These are phyloP conservation scores for Danaus chrysippus DNA, from an alignment of 2,888 invertebrate genomes.

Conservation along the genomic window DNA sequence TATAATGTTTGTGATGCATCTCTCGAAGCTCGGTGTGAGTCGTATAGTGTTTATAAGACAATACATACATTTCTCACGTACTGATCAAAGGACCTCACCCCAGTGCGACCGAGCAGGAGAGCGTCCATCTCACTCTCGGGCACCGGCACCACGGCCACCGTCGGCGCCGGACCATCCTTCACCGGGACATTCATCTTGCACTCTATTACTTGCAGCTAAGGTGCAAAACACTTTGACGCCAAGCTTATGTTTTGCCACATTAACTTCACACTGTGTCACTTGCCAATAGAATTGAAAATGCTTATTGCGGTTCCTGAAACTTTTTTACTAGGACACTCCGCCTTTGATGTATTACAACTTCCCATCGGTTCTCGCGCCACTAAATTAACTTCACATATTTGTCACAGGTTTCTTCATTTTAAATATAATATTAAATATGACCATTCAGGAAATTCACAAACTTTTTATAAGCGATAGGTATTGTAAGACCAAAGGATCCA, in stretches of 20 bases:
- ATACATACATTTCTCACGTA: constrained; percentile 78
- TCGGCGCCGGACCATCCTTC: constrained; percentile 71
- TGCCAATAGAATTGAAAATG: too few species aligned
- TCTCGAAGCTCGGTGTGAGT: constrained; percentile 24
- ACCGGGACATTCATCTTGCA: constrained; percentile 58
- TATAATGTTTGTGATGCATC: constrained; percentile 13
- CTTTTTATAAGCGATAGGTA: too few species aligned
- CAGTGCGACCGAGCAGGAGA: constrained; percentile 85
- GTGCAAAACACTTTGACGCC: constrained; percentile 32
- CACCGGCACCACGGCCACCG: constrained; percentile 80
- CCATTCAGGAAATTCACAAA: too few species aligned
- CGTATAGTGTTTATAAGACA: constrained; percentile 35
- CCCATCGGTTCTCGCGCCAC: too few species aligned
- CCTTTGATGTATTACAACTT: too few species aligned
- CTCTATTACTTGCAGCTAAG: constrained; percentile 35
- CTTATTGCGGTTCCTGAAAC: too few species aligned
- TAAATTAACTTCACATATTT: too few species aligned
- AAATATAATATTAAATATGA: too few species aligned
- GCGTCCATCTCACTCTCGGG: constrained; percentile 90
- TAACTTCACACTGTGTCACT: too few species aligned
- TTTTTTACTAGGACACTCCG: too few species aligned
- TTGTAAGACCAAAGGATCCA: too few species aligned
- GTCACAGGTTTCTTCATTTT: too few species aligned
- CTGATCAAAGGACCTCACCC: constrained; percentile 84
- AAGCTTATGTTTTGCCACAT: not conserved